phyloP scores from a whole-genome alignment of 2,113 vertebrate species.

The Plecotus auritus region DNA sequence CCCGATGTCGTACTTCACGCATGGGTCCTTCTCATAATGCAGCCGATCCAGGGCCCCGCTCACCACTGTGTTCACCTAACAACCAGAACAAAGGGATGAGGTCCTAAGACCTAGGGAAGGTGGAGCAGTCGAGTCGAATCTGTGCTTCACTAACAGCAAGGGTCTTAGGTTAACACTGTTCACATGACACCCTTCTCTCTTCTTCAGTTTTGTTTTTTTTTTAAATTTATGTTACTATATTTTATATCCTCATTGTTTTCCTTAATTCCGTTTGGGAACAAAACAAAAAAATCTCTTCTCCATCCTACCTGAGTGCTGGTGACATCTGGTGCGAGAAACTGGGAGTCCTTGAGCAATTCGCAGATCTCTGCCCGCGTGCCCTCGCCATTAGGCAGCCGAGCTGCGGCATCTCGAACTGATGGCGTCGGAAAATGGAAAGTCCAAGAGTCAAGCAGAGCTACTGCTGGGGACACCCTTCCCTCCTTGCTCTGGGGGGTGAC shows the following conservation, averaged over 20 bases:
- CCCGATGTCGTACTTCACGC: slow-evolving; percentile 97
- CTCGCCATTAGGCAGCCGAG: slow-evolving; percentile 96
- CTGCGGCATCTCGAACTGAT: slow-evolving; percentile 95
- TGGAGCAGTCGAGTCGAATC: neutral
- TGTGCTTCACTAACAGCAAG: neutral
- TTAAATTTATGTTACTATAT: neutral
- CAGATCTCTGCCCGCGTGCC: slow-evolving; percentile 98
- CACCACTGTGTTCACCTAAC: slow-evolving; percentile 96
- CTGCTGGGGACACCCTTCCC: too few species aligned
- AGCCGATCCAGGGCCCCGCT: slow-evolving; percentile 95
- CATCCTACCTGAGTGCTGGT: slow-evolving; percentile 93
- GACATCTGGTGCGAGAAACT: slow-evolving; percentile 97
- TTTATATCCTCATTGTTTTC: neutral
- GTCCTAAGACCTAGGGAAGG: neutral
- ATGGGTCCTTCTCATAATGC: slow-evolving; percentile 98
- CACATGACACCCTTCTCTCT: neutral
- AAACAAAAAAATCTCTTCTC: neutral
- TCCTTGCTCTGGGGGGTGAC: neutral
- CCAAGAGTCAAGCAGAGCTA: neutral
- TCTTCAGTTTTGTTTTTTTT: neutral
- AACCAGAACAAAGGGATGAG: neutral
- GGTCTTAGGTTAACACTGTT: neutral
- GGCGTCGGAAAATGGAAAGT: slow-evolving; percentile 9
- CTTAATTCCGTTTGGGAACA: neutral
- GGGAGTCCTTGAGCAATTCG: slow-evolving; percentile 96